Evolutionary conservation across 23 tunicate species (phyloP).

Genomic region (Trididemnum miniatum): DNA sequence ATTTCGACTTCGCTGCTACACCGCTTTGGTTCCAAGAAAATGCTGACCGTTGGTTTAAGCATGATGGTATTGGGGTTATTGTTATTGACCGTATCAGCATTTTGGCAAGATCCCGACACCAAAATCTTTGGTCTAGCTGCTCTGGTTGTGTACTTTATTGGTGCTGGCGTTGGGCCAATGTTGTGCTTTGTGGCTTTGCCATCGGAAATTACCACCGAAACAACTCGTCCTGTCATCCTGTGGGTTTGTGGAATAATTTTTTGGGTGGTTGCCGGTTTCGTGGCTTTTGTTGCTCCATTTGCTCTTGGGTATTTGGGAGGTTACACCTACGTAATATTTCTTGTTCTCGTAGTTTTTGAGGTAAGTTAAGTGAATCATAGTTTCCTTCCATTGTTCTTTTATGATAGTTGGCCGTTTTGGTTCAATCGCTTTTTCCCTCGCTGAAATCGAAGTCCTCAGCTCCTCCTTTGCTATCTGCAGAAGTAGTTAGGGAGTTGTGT

Average conservation of each 20-base stretch:
- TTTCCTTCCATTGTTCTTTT: no score
- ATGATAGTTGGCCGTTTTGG: no score
- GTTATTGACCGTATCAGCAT: constrained; percentile 20
- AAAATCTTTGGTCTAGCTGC: neutral
- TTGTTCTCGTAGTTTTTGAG: neutral
- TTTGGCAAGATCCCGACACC: neutral
- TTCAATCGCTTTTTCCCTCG: no score
- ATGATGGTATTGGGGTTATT: neutral
- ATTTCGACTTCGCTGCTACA: neutral
- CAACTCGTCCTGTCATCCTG: constrained; percentile 29
- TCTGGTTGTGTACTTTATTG: constrained; percentile 20
- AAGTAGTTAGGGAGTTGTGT: no score
- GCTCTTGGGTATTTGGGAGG: constrained; percentile 29
- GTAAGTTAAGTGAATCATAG: constrained; percentile 6
- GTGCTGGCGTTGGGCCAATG: constrained; percentile 22
- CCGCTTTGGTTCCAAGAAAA: constrained; percentile 13
- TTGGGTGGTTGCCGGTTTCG: constrained; percentile 15
- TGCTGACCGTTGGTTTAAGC: constrained; percentile 21
- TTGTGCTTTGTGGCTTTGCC: neutral
- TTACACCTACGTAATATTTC: constrained; percentile 46
- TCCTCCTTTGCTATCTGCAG: no score
- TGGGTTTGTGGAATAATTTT: constrained; percentile 26
- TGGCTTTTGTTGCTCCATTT: constrained; percentile 35
- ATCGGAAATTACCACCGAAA: constrained; percentile 37
- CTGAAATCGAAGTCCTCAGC: no score